Conservation (phyloP, 2,113 vertebrate genomes). For the Lepisosteus osseus region DNA sequence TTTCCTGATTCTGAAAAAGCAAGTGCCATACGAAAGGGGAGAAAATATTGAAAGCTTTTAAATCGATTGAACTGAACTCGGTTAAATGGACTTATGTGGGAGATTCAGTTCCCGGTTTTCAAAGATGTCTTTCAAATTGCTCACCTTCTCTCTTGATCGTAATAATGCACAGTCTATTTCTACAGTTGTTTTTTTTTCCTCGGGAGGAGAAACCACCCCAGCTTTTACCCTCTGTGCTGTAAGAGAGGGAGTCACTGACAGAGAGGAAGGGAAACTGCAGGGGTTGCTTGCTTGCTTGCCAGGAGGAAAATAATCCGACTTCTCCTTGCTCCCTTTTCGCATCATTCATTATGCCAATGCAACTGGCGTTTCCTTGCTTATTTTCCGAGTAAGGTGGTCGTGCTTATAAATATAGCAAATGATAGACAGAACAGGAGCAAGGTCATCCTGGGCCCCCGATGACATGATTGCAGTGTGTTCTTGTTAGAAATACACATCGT, state of each 20-base stretch:
- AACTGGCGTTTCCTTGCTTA: conserved; percentile 73
- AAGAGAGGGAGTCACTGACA: conserved; percentile 32
- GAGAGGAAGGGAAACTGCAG: conserved; percentile 45
- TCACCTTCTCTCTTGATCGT: too few species aligned
- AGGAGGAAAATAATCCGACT: conserved; percentile 52
- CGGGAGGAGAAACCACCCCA: background rate
- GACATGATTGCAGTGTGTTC: conserved; percentile 64
- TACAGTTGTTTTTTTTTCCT: background rate
- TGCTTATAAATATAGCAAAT: conserved; percentile 75
- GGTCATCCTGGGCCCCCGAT: conserved; percentile 69
- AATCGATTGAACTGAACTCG: too few species aligned
- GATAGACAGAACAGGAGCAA: conserved; percentile 70
- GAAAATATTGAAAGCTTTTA: too few species aligned
- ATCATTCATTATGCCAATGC: conserved; percentile 80
- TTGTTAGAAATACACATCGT: conserved; percentile 72
- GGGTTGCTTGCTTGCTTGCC: conserved; percentile 37
- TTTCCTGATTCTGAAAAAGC: too few species aligned
- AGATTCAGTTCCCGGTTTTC: too few species aligned
- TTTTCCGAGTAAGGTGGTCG: conserved; percentile 54
- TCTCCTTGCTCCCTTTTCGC: conserved; percentile 38
- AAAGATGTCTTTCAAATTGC: too few species aligned
- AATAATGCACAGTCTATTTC: background rate
- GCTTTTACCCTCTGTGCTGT: background rate
- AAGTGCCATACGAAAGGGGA: too few species aligned
- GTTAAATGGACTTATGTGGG: too few species aligned